Base-by-base conservation (phyloP, 2,113 vertebrate genomes). In the Anhinga anhinga region DNA sequence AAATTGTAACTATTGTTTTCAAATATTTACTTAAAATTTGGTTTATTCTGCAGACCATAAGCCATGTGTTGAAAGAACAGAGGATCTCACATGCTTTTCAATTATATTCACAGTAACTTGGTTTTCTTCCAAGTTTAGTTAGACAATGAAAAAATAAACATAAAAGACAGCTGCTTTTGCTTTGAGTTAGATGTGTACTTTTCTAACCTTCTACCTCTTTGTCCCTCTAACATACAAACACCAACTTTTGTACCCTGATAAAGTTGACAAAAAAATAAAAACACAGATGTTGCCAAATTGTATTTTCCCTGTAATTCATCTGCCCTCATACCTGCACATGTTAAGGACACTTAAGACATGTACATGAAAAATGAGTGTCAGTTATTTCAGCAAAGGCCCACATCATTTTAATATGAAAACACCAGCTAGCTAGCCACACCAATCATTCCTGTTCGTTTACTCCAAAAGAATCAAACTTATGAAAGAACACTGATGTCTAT, bases 401-500 rank as follows among this genome's bases (percentile, higher is more conserved):
- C 3, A 0, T n/a, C 3, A 12, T 59, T 83, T 86, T 32, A 58
- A 47, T 20, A 40, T 2, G 0, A 70, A 30, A 52, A 56, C 61
- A 29, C 2, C 10, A 78, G 36, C 15, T 38, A 77, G 38, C 63
- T 61, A 74, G 56, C 38, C 22, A 52, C 17, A 52, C 8, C 29
- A 40, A 20, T n/a, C 26, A 32, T 29, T 42, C 10, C 11, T 23
- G 6, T 10, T 69, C 27, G 30, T 53, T 36, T 29, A 71, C 21
- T 52, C 27, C 62, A 11, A 82, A 66, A 61, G 5, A 62, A n/a
- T 14, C 8, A 20, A 58, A 66, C 25, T 66, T n/a, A 4, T 1
- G 4, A 61, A 52, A 8, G 18, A 87, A 74, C 0, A 1, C 29
- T 73, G 30, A 36, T 1, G 0, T n/a, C n/a, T n/a, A n/a, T n/a